Percentiles rank a stretch among this genome's conserved stretches.
phyloP scores from a whole-genome alignment of 2,113 vertebrate genomes.

The Cephalopterus ornatus region DNA sequence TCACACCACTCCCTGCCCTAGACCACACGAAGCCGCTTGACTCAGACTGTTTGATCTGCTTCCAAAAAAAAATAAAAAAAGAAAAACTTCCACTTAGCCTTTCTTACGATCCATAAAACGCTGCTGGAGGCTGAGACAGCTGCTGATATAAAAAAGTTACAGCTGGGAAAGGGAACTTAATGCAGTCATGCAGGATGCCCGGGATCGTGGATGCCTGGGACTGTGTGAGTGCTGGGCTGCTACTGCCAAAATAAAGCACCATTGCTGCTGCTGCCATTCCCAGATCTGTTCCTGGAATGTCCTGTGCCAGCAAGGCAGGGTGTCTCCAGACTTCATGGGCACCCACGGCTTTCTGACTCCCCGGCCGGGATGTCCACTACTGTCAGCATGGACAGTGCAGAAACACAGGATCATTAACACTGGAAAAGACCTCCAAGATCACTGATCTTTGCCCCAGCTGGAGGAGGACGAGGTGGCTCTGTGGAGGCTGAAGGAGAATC shows the following conservation, averaged over 20 bases:
- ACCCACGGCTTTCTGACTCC: neutral
- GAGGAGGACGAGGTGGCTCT: neutral
- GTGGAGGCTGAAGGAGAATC: neutral
- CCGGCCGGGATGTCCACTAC: neutral
- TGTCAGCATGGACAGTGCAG: accelerated
- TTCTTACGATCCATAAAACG: constrained; percentile 27
- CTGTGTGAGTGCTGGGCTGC: neutral
- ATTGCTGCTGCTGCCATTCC: neutral
- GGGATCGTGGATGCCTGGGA: neutral
- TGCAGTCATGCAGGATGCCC: neutral
- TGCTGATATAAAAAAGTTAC: constrained; percentile 10
- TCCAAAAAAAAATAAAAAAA: neutral
- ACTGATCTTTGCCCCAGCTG: neutral
- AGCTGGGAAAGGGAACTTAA: neutral
- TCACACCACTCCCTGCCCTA: neutral
- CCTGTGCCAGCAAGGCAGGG: neutral
- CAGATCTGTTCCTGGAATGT: neutral
- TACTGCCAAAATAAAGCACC: neutral
- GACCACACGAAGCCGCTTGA: accelerated
- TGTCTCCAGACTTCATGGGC: neutral
- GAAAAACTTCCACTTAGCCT: constrained; percentile 34
- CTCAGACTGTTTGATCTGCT: neutral
- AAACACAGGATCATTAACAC: neutral
- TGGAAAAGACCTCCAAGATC: neutral
- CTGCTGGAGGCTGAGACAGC: constrained; percentile 38